phyloP scores from a whole-genome alignment of 2,888 invertebrate species.

The Keiferia lycopersicella region DNA sequence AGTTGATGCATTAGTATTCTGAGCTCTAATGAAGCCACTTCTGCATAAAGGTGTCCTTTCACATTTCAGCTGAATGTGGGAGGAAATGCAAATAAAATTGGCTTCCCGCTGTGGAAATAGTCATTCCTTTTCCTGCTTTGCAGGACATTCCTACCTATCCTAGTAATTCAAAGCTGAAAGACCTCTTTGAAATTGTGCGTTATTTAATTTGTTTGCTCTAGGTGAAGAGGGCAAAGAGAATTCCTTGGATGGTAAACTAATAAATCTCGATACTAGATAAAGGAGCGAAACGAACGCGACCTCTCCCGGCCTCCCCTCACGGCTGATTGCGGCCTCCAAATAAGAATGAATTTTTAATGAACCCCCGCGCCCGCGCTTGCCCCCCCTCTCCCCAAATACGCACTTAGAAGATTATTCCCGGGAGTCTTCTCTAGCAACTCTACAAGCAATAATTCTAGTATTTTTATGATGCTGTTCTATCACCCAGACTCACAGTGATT shows the following conservation, averaged over 20 bases:
- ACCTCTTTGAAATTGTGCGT: neutral
- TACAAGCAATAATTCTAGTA: slow-evolving; percentile 47
- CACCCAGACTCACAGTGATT: neutral
- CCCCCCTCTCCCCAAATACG: slow-evolving; percentile 57
- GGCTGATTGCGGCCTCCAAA: slow-evolving; percentile 76
- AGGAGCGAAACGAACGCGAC: slow-evolving; percentile 56
- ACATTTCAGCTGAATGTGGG: slow-evolving; percentile 5
- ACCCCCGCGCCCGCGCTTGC: slow-evolving; percentile 46
- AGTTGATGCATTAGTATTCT: neutral
- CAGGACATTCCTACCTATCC: slow-evolving; percentile 5
- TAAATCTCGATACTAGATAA: slow-evolving; percentile 61
- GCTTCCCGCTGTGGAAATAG: neutral
- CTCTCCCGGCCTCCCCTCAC: slow-evolving; percentile 49
- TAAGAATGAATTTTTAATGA: slow-evolving; percentile 82
- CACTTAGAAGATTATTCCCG: slow-evolving; percentile 80
- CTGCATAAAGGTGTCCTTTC: neutral
- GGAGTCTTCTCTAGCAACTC: slow-evolving; percentile 61
- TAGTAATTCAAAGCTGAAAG: neutral
- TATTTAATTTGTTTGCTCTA: neutral
- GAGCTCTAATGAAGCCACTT: neutral
- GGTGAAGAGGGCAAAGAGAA: slow-evolving; percentile 8
- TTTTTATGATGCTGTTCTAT: slow-evolving; percentile 27
- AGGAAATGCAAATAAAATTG: slow-evolving; percentile 3
- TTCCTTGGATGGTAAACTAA: slow-evolving; percentile 39
- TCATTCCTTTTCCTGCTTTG: neutral